Conservation (phyloP, 2,888 invertebrate species). For the Drosophila putrida region DNA sequence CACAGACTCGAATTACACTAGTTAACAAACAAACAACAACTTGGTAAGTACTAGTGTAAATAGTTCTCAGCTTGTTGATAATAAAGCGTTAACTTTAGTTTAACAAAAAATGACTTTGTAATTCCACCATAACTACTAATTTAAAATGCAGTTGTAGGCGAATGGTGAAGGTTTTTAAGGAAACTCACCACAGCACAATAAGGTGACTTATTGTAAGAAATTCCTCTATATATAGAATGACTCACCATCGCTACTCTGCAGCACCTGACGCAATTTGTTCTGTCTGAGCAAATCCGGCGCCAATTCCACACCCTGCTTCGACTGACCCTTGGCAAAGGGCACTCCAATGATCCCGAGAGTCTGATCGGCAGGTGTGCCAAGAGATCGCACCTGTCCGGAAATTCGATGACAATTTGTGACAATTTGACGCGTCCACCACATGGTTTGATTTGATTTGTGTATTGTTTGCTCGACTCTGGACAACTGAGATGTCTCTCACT, state of each 20-base stretch:
- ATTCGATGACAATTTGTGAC: conserved; percentile 29
- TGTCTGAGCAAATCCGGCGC: conserved; percentile 90
- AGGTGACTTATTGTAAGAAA: neutral
- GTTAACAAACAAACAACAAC: too few species aligned
- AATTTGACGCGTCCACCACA: conserved; percentile 62
- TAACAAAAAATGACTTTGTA: too few species aligned
- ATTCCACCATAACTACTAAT: too few species aligned
- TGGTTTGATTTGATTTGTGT: conserved; percentile 13
- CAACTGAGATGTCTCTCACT: conserved; percentile 44
- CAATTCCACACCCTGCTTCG: conserved; percentile 89
- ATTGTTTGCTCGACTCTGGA: conserved; percentile 8
- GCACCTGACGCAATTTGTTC: conserved; percentile 88
- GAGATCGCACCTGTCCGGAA: neutral
- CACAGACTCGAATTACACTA: too few species aligned
- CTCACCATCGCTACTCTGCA: conserved; percentile 88
- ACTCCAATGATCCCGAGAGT: conserved; percentile 91
- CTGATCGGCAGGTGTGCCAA: conserved; percentile 37
- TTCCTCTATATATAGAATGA: neutral
- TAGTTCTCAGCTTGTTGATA: too few species aligned
- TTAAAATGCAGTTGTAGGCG: too few species aligned
- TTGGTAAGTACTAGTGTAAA: too few species aligned
- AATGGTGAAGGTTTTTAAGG: too few species aligned
- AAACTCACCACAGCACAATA: neutral
- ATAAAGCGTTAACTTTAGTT: too few species aligned
- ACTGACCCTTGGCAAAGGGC: conserved; percentile 92